These are phyloP conservation scores for Myrmecophaga tridactyla DNA, from an alignment of 2,113 vertebrate genomes.

Conservation along the genomic window DNA sequence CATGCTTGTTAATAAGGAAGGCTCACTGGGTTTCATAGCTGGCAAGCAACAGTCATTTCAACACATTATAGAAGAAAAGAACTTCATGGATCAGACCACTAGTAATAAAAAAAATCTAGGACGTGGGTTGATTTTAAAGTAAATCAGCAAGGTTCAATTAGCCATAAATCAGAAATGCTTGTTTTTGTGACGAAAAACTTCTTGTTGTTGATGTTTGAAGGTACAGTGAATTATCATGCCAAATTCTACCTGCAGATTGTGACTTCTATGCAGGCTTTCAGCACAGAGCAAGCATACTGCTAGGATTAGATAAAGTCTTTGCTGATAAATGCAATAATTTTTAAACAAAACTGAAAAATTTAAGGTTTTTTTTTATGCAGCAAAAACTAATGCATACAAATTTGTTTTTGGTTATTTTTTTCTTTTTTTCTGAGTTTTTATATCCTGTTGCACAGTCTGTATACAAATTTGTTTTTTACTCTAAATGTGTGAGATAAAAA, in stretches of 20 bases:
- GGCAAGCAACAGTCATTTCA: background rate
- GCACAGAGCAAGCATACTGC: background rate
- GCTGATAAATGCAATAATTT: background rate
- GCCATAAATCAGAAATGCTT: background rate
- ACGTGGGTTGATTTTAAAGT: background rate
- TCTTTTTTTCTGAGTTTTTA: too few species aligned
- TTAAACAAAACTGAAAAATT: conserved; percentile 28
- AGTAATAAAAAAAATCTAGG: background rate
- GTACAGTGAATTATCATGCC: background rate
- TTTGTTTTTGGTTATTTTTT: too few species aligned
- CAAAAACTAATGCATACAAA: too few species aligned
- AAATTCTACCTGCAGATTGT: background rate
- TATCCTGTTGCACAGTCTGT: too few species aligned
- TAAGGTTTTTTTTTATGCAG: background rate
- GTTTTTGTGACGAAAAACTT: background rate
- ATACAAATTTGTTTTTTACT: conserved; percentile 35
- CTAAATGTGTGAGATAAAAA: background rate
- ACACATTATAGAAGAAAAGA: conserved; percentile 6
- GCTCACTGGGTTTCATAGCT: background rate
- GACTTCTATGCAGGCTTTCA: background rate
- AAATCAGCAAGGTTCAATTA: conserved; percentile 14
- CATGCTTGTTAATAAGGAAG: conserved; percentile 12
- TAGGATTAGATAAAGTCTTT: conserved; percentile 9
- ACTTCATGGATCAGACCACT: background rate
- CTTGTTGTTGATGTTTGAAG: background rate